phyloP scores from a whole-genome alignment of 2,797 vertebrate genomes.

The Lutjanus argentimaculatus region DNA sequence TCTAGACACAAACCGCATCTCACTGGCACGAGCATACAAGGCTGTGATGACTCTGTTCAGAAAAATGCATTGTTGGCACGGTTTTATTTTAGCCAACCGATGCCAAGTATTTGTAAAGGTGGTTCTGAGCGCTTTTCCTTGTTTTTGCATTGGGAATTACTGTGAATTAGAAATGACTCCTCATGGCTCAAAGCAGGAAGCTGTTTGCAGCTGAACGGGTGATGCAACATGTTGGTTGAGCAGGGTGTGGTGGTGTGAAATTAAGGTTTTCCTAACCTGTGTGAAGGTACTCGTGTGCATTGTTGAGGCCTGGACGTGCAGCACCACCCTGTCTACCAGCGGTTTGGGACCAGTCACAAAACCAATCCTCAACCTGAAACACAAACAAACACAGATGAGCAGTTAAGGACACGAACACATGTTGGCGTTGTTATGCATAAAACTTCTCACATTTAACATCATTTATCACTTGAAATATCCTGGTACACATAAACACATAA shows the following conservation, averaged over 20 bases:
- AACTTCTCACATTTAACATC: background rate
- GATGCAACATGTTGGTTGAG: background rate
- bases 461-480: background rate
- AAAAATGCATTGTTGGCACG: background rate
- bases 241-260: background rate
- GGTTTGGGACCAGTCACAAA: conserved; percentile 95
- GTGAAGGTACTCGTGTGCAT: conserved; percentile 94
- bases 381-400: background rate
- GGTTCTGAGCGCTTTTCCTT: background rate
- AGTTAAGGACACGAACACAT: background rate
- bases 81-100: background rate
- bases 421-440: background rate
- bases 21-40: background rate
- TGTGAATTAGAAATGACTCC: background rate
- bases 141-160: background rate
- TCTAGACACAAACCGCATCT: conserved; percentile 14
- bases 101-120: background rate
- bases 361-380: conserved; percentile 91
- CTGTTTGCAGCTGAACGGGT: background rate
- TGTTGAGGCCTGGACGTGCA: conserved; percentile 93
- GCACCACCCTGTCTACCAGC: conserved; percentile 90
- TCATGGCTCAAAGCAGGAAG: background rate
- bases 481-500: background rate
- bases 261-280: conserved; percentile 86
- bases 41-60: conserved; percentile 15